phyloP scores from a whole-genome alignment of 2,797 vertebrate species.

The Micrastur ruficollis region DNA sequence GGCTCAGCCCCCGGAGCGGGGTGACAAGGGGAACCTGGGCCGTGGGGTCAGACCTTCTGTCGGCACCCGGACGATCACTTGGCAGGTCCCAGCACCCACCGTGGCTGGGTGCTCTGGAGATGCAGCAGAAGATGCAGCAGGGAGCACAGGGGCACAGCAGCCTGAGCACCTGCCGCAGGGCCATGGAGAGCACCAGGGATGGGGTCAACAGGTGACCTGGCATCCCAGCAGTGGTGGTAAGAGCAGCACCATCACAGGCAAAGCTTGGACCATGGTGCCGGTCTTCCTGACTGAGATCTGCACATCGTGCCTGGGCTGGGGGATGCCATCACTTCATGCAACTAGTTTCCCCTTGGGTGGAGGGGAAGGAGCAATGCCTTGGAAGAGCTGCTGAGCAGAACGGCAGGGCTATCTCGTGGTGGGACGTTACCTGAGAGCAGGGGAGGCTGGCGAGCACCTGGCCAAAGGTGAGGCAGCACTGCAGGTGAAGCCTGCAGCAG shows the following conservation, averaged over 20 bases:
- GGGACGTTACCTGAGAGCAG: not conserved
- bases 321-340: not conserved
- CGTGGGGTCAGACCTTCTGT: not conserved
- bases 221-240: not conserved
- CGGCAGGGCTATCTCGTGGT: not conserved
- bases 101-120: not conserved
- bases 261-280: not conserved
- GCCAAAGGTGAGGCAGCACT: not conserved
- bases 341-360: not conserved
- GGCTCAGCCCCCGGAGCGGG: not conserved
- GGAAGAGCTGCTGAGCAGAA: not conserved
- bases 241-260: not conserved
- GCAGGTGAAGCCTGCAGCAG: not conserved
- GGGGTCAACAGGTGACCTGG: not conserved
- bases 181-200: not conserved
- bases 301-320: not conserved
- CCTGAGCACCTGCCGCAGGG: fast-evolving
- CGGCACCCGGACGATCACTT: not conserved
- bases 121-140: not conserved
- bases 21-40: not conserved
- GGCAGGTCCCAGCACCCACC: not conserved
- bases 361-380: not conserved
- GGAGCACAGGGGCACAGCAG: not conserved
- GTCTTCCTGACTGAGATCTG: not conserved
- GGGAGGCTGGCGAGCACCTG: not conserved